phyloP scores from a whole-genome alignment of 1,140 invertebrate species.

The Liolophura sinensis region DNA sequence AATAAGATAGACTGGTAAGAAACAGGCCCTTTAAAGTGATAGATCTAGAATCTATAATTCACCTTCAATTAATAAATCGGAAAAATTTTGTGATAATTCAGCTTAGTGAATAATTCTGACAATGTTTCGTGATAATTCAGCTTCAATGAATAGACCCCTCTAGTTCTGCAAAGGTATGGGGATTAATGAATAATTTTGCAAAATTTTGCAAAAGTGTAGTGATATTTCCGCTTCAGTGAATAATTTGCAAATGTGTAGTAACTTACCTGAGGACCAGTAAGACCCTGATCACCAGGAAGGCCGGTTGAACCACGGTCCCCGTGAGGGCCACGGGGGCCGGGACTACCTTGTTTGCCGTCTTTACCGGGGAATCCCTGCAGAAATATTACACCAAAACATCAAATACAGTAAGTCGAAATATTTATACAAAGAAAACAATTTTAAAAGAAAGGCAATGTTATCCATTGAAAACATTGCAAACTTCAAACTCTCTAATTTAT shows the following conservation, averaged over 20 bases:
- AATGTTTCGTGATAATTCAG: too few relatives aligned
- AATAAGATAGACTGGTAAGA: constrained; percentile 1
- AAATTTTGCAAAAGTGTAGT: too few relatives aligned
- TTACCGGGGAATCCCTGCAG: constrained; percentile 15
- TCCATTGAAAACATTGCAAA: not conserved
- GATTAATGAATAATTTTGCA: too few relatives aligned
- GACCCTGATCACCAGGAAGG: constrained; percentile 31
- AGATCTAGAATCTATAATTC: too few relatives aligned
- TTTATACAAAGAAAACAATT: constrained; percentile 1
- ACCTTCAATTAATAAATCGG: too few relatives aligned
- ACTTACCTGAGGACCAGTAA: constrained; percentile 34
- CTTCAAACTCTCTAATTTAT: not conserved
- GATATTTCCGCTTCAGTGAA: too few relatives aligned
- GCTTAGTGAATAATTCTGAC: too few relatives aligned
- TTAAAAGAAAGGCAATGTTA: not conserved
- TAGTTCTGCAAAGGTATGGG: too few relatives aligned
- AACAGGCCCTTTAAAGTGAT: too few relatives aligned
- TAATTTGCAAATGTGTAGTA: not conserved
- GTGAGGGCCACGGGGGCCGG: constrained; percentile 32
- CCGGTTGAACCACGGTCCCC: constrained; percentile 38
- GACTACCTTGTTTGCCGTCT: constrained; percentile 23
- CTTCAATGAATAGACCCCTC: too few relatives aligned
- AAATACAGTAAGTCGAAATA: not conserved
- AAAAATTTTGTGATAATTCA: too few relatives aligned
- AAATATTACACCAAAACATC: constrained; percentile 9